phyloP scores from a whole-genome alignment of 2,797 vertebrate genomes.

The Poecilia velifera region DNA sequence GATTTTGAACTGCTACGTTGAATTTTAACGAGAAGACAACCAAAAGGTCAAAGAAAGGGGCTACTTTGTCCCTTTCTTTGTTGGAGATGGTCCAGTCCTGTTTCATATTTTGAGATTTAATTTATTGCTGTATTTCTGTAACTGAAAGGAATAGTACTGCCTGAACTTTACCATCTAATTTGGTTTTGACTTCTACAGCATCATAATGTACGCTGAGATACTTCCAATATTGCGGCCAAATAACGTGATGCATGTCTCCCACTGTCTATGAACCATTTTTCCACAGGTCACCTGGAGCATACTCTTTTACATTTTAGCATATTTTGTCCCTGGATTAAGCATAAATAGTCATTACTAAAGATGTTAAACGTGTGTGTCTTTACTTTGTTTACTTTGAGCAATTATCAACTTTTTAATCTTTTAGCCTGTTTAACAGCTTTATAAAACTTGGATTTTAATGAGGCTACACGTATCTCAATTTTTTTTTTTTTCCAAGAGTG shows the following conservation, averaged over 20 bases:
- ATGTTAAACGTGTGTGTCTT: background rate
- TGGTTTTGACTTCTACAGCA: background rate
- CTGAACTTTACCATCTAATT: background rate
- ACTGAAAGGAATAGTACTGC: background rate
- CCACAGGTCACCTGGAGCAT: background rate
- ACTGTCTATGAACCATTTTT: too few species aligned
- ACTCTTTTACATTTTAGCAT: background rate
- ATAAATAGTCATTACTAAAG: background rate
- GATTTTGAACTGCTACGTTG: constrained; percentile 40
- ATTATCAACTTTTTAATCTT: background rate
- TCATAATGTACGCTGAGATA: background rate
- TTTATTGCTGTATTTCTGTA: background rate
- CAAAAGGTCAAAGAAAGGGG: constrained; percentile 39
- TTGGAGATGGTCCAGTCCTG: background rate
- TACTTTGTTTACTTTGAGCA: background rate
- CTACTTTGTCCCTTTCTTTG: background rate
- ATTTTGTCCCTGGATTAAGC: background rate
- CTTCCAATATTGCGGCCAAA: background rate
- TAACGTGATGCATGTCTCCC: too few species aligned
- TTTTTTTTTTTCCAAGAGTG: constrained; percentile 14
- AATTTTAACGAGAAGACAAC: constrained; percentile 40
- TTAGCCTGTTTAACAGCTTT: constrained; percentile 13
- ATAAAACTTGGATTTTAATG: background rate
- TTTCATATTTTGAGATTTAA: constrained; percentile 6
- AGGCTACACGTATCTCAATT: constrained; percentile 13